Evolutionary conservation across 2,888 invertebrate species (phyloP).

Genomic region (Scelioninae gen. 2): DNA sequence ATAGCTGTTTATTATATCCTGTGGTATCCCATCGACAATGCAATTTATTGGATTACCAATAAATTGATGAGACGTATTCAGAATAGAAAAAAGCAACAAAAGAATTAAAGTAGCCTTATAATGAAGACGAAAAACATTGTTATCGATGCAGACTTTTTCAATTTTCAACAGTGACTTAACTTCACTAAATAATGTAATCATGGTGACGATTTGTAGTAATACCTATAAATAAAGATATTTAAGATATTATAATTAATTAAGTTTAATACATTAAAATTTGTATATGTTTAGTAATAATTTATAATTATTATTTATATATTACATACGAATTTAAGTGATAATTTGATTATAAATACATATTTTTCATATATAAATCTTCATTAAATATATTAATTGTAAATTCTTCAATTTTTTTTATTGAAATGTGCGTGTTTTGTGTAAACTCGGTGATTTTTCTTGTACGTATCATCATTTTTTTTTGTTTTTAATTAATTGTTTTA

Average conservation of each 20-base stretch:
- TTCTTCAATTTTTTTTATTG: too few species aligned
- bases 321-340: neutral
- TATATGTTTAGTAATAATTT: too few species aligned
- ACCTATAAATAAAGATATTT: neutral
- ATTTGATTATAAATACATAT: neutral
- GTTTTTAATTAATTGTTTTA: too few species aligned
- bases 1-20: constrained; percentile 93
- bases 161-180: neutral
- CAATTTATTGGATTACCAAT: constrained; percentile 98
- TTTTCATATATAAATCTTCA: too few species aligned
- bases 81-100: constrained; percentile 91
- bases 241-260: neutral
- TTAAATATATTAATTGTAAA: too few species aligned
- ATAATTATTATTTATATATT: neutral
- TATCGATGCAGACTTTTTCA: constrained; percentile 88
- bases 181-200: neutral
- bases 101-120: constrained; percentile 95
- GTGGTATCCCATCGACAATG: constrained; percentile 91
- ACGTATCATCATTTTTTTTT: too few species aligned
- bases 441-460: too few species aligned
- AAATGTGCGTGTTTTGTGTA: too few species aligned
- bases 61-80: constrained; percentile 95
- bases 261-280: too few species aligned
- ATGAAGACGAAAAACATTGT: constrained; percentile 94
- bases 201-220: neutral